Conservation (phyloP, 2,888 invertebrate species). For the Capitulum mitella region DNA sequence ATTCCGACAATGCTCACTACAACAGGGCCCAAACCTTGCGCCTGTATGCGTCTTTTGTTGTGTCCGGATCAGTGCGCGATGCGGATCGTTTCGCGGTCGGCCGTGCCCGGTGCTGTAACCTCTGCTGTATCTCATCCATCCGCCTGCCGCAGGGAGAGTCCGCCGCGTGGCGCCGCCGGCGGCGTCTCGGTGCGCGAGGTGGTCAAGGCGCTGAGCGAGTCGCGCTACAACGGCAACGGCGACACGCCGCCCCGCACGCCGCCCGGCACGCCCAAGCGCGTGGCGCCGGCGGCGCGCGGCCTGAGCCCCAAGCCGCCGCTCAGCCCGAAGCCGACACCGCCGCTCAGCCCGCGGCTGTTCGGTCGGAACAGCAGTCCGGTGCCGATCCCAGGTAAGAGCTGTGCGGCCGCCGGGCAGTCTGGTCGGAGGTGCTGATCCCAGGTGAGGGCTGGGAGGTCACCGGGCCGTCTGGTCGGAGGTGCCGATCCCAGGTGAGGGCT, state of each 20-base stretch:
- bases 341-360: background rate
- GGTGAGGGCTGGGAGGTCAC: no score
- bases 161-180: slow-evolving; percentile 44
- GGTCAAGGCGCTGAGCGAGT: slow-evolving; percentile 65
- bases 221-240: slow-evolving; percentile 69
- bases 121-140: no score
- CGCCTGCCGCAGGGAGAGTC: slow-evolving; percentile 15
- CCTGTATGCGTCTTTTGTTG: no score
- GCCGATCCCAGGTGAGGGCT: no score
- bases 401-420: no score
- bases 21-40: no score
- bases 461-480: no score
- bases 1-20: no score
- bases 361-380: slow-evolving; percentile 38
- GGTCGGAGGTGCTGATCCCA: no score
- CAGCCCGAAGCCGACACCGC: background rate
- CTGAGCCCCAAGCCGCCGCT: background rate
- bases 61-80: no score
- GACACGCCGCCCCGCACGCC: slow-evolving; percentile 61
- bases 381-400: slow-evolving; percentile 35
- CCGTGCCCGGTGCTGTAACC: no score
- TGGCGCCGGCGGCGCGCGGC: slow-evolving; percentile 26
- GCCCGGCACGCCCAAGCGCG: slow-evolving; percentile 42
- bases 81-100: no score
- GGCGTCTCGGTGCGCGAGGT: slow-evolving; percentile 64